Evolutionary conservation across 2,113 vertebrate species (phyloP).

Genomic region (Corvus hawaiiensis): DNA sequence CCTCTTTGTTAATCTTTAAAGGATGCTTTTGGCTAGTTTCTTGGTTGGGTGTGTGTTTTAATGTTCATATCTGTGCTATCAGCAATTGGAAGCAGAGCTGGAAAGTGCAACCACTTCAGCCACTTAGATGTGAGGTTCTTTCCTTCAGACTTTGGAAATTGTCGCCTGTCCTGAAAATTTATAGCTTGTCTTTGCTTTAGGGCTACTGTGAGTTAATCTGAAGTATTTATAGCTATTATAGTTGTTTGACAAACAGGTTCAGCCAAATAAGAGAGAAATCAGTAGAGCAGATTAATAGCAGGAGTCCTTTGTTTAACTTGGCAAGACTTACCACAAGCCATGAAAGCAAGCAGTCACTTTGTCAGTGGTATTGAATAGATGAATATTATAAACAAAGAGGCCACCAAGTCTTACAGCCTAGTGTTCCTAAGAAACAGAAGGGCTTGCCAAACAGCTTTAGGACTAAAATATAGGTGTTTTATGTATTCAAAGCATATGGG

Average conservation of each 20-base stretch:
- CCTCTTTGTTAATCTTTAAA: background rate
- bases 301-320: slow-evolving; percentile 40
- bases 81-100: background rate
- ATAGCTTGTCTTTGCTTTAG: background rate
- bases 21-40: background rate
- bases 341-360: background rate
- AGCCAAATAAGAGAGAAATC: background rate
- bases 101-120: background rate
- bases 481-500: background rate
- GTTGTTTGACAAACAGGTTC: background rate
- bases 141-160: background rate
- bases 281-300: background rate
- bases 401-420: background rate
- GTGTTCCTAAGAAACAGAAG: background rate
- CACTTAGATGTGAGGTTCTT: background rate
- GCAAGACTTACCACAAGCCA: background rate
- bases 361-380: background rate
- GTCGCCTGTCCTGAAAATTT: slow-evolving; percentile 10
- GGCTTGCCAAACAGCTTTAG: background rate
- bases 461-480: background rate
- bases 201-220: background rate
- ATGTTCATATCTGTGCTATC: background rate
- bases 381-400: slow-evolving; percentile 6
- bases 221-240: slow-evolving; percentile 7
- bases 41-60: background rate